Base-by-base conservation (phyloP, 2,113 vertebrate genomes). In the Oplegnathus fasciatus region DNA sequence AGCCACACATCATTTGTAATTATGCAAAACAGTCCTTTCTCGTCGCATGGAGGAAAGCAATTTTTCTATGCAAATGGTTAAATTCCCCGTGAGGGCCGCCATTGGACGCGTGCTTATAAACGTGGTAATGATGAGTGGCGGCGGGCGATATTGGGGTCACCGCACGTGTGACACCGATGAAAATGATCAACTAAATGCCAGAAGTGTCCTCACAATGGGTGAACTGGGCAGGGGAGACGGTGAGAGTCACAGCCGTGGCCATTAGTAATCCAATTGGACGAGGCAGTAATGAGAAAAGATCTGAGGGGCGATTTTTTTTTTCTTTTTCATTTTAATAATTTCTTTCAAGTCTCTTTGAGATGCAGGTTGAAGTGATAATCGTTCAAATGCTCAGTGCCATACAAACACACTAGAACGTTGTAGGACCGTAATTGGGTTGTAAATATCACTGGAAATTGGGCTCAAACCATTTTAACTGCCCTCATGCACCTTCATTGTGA, bases 31-130 rank as follows among this genome's bases (percentile, higher is more conserved):
- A 91, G 95, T 84, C 64, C 78, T 92, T 95, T 93, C 94, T 91
- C 89, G 91, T 95, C 85, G 30, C 94, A 80, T 92, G 95, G 95
- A 95, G 95, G 67, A 91, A 95, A 96, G 95, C 95, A 92, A 96
- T 96, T 93, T 97, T 95, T 94, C 87, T 95, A 96, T 96, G 96
- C 96, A 97, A 97, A 97, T 96, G 94, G 96, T 95, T 93, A 91
- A 95, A 95, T 93, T 94, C 94, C 96, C 96, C 92, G 15, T 70
- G 97, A 95, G 96, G 85, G 90, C 94, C 91, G 79, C 0, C 83
- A 86, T 91, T 94, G 91, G 37, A 13, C 83, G 74, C 82, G 26
- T 94, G 96, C 95, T 95, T 93, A 95, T 96, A 95, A 95, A 96
- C 90, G 95, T 87, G 84, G 94, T 96, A 94, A 95, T 15, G 90